Conservation (phyloP, 2,113 vertebrate genomes). For the Brienomyrus brachyistius region DNA sequence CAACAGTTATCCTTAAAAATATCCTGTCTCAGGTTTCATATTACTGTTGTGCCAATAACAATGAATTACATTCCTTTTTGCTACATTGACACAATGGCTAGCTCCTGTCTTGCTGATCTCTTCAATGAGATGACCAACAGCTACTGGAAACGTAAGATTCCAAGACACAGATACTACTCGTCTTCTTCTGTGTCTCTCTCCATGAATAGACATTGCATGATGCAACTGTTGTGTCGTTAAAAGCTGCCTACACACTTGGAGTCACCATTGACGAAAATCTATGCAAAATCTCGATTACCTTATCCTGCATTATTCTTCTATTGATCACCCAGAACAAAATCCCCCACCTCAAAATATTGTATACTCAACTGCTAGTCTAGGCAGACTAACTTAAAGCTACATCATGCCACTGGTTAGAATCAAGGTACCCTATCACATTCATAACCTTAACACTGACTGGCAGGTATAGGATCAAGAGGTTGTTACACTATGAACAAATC, state of each 20-base stretch:
- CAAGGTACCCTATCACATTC: background rate
- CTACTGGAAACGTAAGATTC: background rate
- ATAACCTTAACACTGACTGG: background rate
- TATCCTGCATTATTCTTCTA: background rate
- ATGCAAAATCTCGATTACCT: background rate
- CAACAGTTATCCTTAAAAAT: background rate
- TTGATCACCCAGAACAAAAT: background rate
- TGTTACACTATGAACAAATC: background rate
- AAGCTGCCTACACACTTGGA: background rate
- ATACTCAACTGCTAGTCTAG: background rate
- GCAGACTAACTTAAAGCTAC: background rate
- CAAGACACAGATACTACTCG: background rate
- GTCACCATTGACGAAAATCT: background rate
- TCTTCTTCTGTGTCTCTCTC: background rate
- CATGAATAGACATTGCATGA: background rate
- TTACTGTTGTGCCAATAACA: background rate
- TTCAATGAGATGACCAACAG: background rate
- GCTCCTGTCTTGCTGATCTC: background rate
- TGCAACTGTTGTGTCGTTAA: background rate
- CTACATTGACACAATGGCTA: background rate
- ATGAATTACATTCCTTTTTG: background rate
- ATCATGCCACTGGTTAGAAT: background rate
- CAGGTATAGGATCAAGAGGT: background rate
- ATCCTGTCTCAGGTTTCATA: background rate
- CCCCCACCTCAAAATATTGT: background rate